Conservation (phyloP, 1,140 invertebrate species). For the Drosophila dunni region DNA sequence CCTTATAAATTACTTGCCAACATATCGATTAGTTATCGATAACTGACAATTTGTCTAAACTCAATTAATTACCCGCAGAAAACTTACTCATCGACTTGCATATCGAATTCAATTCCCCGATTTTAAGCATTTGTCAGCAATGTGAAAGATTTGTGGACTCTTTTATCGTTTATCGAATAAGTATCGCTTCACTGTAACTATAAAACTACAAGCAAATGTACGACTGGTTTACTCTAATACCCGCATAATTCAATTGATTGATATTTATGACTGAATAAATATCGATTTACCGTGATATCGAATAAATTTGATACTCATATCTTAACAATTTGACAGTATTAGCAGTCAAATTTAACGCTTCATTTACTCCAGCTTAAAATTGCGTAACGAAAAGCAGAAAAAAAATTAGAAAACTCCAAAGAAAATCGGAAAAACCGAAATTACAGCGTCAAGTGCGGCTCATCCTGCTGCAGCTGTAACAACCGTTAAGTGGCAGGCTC, state of each 20-base stretch:
- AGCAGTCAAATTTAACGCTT: constrained; percentile 48
- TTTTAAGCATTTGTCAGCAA: too few species aligned
- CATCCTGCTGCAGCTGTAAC: constrained; percentile 10
- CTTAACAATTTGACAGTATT: constrained; percentile 17
- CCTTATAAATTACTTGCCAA: not conserved
- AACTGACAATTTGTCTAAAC: too few species aligned
- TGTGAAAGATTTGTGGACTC: not conserved
- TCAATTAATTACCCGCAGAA: too few species aligned
- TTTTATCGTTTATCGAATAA: constrained; percentile 10
- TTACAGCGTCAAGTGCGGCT: constrained; percentile 34
- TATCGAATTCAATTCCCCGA: too few species aligned
- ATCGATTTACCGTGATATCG: constrained; percentile 5
- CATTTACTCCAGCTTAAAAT: constrained; percentile 43
- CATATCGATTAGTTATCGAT: not conserved
- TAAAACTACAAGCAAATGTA: too few species aligned
- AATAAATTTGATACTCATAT: constrained; percentile 13
- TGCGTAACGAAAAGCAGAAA: constrained; percentile 44
- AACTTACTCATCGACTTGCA: too few species aligned
- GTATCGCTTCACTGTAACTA: too few species aligned
- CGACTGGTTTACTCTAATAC: not conserved
- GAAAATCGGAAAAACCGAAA: constrained; percentile 23
- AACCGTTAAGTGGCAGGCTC: constrained; percentile 81
- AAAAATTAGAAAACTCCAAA: not conserved
- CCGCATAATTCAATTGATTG: constrained; percentile 10
- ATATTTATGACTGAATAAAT: constrained; percentile 15